Percentiles rank a stretch among this genome's conserved stretches.
Evolutionary conservation across 2,888 invertebrate genomes (phyloP).

Genomic region (Andricus curvator): DNA sequence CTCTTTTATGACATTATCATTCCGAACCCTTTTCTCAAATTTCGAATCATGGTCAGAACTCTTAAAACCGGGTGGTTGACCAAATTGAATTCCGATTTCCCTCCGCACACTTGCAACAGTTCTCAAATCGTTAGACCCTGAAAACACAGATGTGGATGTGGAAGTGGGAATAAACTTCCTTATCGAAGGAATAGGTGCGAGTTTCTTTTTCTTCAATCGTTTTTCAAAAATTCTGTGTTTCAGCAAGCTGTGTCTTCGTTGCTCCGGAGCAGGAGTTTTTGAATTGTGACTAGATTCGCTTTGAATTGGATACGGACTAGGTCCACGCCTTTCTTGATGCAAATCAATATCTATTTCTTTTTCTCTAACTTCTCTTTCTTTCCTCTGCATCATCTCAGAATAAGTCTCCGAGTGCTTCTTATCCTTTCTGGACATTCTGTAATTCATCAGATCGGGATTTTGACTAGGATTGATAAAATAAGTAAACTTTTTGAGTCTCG

Average conservation of each 20-base stretch:
- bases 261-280: background rate
- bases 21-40: background rate
- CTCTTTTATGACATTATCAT: background rate
- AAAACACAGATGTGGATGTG: background rate
- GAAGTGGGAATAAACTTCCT: background rate
- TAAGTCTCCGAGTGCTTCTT: constrained; percentile 76
- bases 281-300: background rate
- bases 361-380: constrained; percentile 46
- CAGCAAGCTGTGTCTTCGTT: constrained; percentile 7
- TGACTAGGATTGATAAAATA: constrained; percentile 66
- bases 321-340: background rate
- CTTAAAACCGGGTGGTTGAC: background rate
- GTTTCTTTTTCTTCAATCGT: constrained; percentile 51
- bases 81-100: constrained; percentile 16
- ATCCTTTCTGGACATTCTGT: constrained; percentile 74
- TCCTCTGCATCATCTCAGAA: constrained; percentile 67
- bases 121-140: background rate
- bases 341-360: background rate
- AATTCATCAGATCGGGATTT: constrained; percentile 63
- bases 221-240: constrained; percentile 3
- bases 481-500: constrained; percentile 65
- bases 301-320: background rate
- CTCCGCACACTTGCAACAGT: constrained; percentile 26
- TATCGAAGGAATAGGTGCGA: constrained; percentile 54
- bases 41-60: constrained; percentile 21